Conservation (phyloP, 2,888 invertebrate genomes). For the Creontiades dilutus region DNA sequence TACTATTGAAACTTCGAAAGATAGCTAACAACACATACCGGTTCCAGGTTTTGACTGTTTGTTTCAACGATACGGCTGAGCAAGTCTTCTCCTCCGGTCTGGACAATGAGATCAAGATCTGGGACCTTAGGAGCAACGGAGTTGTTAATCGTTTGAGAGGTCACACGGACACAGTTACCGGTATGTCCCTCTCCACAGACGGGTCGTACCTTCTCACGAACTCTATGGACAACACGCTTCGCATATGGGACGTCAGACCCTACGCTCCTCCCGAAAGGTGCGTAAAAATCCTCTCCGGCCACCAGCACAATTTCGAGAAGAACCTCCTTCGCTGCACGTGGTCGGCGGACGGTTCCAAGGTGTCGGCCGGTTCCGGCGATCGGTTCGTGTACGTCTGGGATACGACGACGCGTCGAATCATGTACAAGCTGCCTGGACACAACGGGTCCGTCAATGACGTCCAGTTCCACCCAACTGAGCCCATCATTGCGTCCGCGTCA, state of each 20-base stretch:
- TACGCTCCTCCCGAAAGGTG: constrained; percentile 96
- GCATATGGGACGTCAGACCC: constrained; percentile 98
- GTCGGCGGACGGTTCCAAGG: constrained; percentile 95
- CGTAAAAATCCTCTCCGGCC: constrained; percentile 93
- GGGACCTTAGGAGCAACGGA: constrained; percentile 96
- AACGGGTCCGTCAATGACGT: constrained; percentile 98
- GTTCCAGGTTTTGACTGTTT: constrained; percentile 86
- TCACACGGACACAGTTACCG: constrained; percentile 97
- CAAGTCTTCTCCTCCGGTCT: constrained; percentile 95
- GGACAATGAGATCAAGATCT: constrained; percentile 98
- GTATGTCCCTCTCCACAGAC: constrained; percentile 89
- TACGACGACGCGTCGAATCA: constrained; percentile 91
- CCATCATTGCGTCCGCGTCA: constrained; percentile 93
- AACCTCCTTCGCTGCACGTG: constrained; percentile 96
- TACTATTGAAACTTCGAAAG: too few species aligned
- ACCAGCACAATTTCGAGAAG: constrained; percentile 98
- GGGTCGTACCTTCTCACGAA: constrained; percentile 96
- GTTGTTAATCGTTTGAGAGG: constrained; percentile 92
- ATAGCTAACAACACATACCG: too few species aligned
- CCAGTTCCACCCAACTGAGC: constrained; percentile 96
- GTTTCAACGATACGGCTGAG: constrained; percentile 97
- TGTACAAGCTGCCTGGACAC: constrained; percentile 98
- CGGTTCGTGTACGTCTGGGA: constrained; percentile 98
- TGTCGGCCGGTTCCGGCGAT: constrained; percentile 96
- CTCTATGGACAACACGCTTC: constrained; percentile 96